These are phyloP conservation scores for Ptycholaimellus sp. DNA, from an alignment of 2,888 invertebrate genomes.

Conservation along the genomic window DNA sequence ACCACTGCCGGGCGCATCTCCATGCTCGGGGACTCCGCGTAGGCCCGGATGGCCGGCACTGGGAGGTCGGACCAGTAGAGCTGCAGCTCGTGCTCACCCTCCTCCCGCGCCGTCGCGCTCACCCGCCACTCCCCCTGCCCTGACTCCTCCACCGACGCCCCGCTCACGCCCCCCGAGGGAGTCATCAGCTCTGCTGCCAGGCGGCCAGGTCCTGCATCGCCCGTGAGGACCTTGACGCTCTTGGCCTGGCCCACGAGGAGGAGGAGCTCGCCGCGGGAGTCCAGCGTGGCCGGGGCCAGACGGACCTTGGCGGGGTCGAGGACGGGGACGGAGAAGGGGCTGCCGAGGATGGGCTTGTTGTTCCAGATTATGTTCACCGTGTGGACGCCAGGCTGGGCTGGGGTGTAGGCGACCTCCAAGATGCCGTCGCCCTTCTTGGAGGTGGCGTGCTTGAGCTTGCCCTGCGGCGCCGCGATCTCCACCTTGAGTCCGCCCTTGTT, in stretches of 20 bases:
- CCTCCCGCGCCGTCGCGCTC: slow-evolving; percentile 4
- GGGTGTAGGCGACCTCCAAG: slow-evolving; percentile 81
- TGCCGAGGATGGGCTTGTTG: slow-evolving; percentile 39
- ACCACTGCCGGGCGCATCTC: too few relatives aligned
- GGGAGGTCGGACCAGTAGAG: slow-evolving; percentile 6
- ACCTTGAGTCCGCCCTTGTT: slow-evolving; percentile 20
- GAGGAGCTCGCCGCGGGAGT: neutral
- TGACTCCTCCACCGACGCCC: neutral
- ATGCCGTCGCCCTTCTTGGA: slow-evolving; percentile 14
- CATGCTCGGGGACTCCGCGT: neutral
- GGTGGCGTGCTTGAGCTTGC: slow-evolving; percentile 15
- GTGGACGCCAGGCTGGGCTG: slow-evolving; percentile 71
- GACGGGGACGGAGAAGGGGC: slow-evolving; percentile 4
- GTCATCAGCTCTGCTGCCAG: neutral
- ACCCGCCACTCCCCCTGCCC: slow-evolving; percentile 3
- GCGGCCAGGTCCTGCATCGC: too few relatives aligned
- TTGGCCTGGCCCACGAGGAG: neutral
- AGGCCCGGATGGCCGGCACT: too few relatives aligned
- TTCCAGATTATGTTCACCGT: slow-evolving; percentile 84
- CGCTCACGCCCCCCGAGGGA: too few relatives aligned
- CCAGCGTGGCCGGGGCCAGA: neutral
- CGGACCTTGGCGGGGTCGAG: slow-evolving; percentile 4
- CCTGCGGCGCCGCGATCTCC: slow-evolving; percentile 9
- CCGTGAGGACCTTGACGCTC: slow-evolving; percentile 4
- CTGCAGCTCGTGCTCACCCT: slow-evolving; percentile 7